Base-by-base conservation (phyloP, 1,140 invertebrate genomes). In the Papilio aristodemus region DNA sequence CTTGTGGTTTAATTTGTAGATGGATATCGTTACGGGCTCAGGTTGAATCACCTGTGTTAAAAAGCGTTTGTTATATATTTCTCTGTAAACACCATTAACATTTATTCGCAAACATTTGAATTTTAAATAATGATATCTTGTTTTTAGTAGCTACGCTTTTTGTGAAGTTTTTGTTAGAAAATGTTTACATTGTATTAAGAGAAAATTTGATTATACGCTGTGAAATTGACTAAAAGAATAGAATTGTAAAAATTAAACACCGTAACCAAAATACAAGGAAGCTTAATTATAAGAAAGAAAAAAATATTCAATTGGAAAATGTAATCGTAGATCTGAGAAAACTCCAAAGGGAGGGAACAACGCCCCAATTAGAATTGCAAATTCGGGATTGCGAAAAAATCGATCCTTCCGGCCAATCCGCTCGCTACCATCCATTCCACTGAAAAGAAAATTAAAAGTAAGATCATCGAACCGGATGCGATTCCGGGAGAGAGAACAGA, bases 321-420 rank as follows among this genome's bases (percentile, higher is more conserved):
- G 60, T 68, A 75, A 73, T 70, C 71, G 75, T 54, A 67, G 70
- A 70, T 63, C 64, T 70, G 69, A 71, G 70, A 71, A 77, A 78
- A 75, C 62, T 70, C 58, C 59, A 67, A n/a, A 54, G 76, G 67
- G 75, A 72, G 74, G 73, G 41, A 58, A 74, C 71, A 54, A 36
- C 25, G 2, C 39, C 37, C 63, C 71, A 79, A 84, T 83, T 80
- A 78, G 79, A 84, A 81, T 81, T 86, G 79, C 79, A 86, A 84
- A 86, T 86, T 80, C 67, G 69, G 68, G 75, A 81, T 78, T 74
- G 69, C 79, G 66, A 78, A 78, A 78, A 81, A 84, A 84, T 83
- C 83, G 84, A 86, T 86, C 84, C 73, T 86, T 85, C 84, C 84
- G 81, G 83, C 77, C 81, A 79, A 80, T 80, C 81, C 76, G 76